These are phyloP conservation scores for Paratrypauchen microcephalus DNA, from an alignment of 2,797 vertebrate species.

Conservation along the genomic window DNA sequence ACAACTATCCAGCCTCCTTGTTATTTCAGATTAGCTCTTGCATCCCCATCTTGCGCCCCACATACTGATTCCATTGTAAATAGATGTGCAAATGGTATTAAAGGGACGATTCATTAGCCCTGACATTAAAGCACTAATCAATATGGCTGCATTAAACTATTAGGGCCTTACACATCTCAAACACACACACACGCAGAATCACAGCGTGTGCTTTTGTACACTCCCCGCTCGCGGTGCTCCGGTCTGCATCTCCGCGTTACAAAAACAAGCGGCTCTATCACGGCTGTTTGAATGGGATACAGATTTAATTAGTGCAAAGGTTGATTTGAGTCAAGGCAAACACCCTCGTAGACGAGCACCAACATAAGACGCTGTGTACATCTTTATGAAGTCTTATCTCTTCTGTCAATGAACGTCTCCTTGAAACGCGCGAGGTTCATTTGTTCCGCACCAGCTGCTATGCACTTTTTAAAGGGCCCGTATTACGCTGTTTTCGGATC, in stretches of 20 bases:
- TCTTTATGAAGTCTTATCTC: conserved; percentile 71
- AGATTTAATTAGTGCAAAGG: conserved; percentile 74
- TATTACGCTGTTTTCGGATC: too few relatives aligned
- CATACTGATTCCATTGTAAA: conserved; percentile 68
- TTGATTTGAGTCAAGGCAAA: conserved; percentile 70
- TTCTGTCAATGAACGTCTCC: conserved; percentile 48
- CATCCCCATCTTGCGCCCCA: conserved; percentile 25
- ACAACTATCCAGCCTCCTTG: background rate
- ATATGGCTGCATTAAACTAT: conserved; percentile 82
- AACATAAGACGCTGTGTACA: conserved; percentile 47
- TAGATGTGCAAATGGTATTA: conserved; percentile 78
- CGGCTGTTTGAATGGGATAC: conserved; percentile 55
- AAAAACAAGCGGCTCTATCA: conserved; percentile 70
- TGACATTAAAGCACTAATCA: conserved; percentile 81
- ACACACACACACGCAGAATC: conserved; percentile 36
- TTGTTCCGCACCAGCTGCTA: conserved; percentile 31
- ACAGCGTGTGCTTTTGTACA: conserved; percentile 26
- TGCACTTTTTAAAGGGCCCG: conserved; percentile 11
- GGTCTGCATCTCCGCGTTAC: conserved; percentile 48
- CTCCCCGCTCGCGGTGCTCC: conserved; percentile 46
- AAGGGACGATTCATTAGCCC: conserved; percentile 81
- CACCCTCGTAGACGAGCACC: conserved; percentile 18
- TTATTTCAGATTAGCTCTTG: conserved; percentile 25
- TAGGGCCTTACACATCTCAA: conserved; percentile 60
- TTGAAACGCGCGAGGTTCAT: conserved; percentile 33